Percentiles rank a stretch among this genome's conserved stretches.
Evolutionary conservation across 2,797 vertebrate species (phyloP).

Genomic region (Triplophysa bombifrons): DNA sequence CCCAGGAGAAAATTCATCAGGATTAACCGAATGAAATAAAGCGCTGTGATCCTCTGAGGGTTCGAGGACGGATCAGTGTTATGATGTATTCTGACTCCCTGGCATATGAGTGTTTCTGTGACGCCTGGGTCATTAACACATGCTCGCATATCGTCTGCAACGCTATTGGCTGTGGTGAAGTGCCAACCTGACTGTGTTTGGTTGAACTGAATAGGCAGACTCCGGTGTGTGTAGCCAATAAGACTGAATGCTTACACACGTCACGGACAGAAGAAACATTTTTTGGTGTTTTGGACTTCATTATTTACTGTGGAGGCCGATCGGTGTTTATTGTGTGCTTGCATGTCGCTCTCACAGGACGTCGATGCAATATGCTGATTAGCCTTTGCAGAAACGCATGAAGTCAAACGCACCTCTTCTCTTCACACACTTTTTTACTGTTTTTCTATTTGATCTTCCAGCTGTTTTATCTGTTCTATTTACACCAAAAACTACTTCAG

Average conservation of each 20-base stretch:
- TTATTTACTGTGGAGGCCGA: no score
- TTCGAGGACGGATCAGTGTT: conserved; percentile 3
- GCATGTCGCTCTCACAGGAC: no score
- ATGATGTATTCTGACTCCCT: conserved; percentile 4
- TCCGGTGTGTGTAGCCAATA: background rate
- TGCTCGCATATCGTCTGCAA: conserved; percentile 44
- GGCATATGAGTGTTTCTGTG: conserved; percentile 20
- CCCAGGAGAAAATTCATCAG: conserved; percentile 88
- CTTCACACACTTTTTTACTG: no score
- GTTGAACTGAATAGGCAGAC: background rate
- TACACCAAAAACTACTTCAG: background rate
- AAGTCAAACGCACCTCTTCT: no score
- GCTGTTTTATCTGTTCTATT: background rate
- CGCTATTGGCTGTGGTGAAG: conserved; percentile 56
- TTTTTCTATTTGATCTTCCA: no score
- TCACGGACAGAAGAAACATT: background rate
- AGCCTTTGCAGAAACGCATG: no score
- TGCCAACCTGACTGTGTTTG: conserved; percentile 65
- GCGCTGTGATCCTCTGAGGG: background rate
- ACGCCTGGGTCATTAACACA: background rate
- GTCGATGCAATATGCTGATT: no score
- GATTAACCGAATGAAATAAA: conserved; percentile 75
- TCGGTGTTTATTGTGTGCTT: no score
- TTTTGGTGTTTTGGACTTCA: no score
- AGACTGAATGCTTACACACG: background rate